Conservation (phyloP, 2,888 invertebrate genomes). For the Oeneis ivallda region DNA sequence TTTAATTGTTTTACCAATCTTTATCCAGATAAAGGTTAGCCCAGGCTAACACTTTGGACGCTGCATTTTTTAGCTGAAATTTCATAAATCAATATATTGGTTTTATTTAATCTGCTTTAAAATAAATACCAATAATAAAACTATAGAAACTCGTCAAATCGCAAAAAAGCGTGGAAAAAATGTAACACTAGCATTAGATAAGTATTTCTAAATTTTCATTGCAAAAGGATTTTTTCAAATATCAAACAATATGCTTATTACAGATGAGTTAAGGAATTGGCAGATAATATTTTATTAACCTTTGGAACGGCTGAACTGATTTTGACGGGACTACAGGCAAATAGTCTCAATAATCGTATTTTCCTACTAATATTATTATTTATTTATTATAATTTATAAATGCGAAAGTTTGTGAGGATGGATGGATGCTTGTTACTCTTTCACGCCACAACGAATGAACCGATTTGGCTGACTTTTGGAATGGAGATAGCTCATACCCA, state of each 20-base stretch:
- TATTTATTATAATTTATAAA: too few species aligned
- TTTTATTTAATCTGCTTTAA: conserved; percentile 8
- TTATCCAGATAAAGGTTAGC: too few species aligned
- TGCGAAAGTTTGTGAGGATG: too few species aligned
- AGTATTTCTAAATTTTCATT: conserved; percentile 10
- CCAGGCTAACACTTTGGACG: conserved; percentile 99
- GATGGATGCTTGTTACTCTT: too few species aligned
- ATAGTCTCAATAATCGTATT: too few species aligned
- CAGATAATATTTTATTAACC: conserved; percentile 12
- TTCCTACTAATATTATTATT: too few species aligned
- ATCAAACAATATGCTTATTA: not conserved
- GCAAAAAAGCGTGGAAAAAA: conserved; percentile 28
- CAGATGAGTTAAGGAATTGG: conserved; percentile 1
- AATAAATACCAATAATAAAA: conserved; percentile 13
- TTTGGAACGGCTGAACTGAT: too few species aligned
- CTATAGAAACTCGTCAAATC: conserved; percentile 25
- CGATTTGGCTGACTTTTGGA: too few species aligned
- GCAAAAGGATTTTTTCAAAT: conserved; percentile 5
- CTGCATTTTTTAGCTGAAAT: conserved; percentile 98
- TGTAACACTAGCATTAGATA: conserved; percentile 10
- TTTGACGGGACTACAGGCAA: too few species aligned
- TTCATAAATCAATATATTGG: conserved; percentile 34
- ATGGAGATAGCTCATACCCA: too few species aligned
- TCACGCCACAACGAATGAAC: too few species aligned
- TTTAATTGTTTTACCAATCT: too few species aligned